A percentile compares a stretch with the other conserved stretches of the same genome.
Conservation (phyloP, 1,140 invertebrate genomes). For the Drosophila lacteicornis region DNA sequence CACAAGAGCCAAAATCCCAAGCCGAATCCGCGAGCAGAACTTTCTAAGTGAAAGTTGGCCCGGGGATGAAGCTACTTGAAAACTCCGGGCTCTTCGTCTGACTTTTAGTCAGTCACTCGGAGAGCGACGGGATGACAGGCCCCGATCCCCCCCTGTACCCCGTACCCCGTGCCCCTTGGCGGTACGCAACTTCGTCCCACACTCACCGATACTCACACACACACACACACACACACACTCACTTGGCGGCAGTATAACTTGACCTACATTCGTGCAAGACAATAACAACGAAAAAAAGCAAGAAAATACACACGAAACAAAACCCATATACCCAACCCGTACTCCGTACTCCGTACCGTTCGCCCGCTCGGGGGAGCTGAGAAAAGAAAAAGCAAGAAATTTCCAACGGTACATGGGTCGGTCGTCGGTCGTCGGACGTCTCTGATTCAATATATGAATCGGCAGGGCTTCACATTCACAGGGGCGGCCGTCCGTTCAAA, state of each 20-base stretch:
- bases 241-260: slow-evolving; percentile 64
- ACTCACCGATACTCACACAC: slow-evolving; percentile 49
- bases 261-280: slow-evolving; percentile 80
- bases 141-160: slow-evolving; percentile 13
- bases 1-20: slow-evolving; percentile 36
- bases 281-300: slow-evolving; percentile 75
- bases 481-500: slow-evolving; percentile 65
- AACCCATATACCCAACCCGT: slow-evolving; percentile 33
- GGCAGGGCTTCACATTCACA: slow-evolving; percentile 70
- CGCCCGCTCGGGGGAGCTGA: slow-evolving; percentile 30
- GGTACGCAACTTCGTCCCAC: slow-evolving; percentile 59
- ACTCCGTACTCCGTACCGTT: not conserved
- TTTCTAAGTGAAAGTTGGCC: slow-evolving; percentile 80
- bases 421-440: slow-evolving; percentile 5
- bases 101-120: slow-evolving; percentile 52
- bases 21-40: slow-evolving; percentile 73
- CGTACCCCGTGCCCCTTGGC: slow-evolving; percentile 10
- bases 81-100: slow-evolving; percentile 42
- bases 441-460: slow-evolving; percentile 74
- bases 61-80: slow-evolving; percentile 73
- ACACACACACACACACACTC: slow-evolving; percentile 45
- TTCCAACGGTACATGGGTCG: slow-evolving; percentile 75
- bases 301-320: slow-evolving; percentile 54
- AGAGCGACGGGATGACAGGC: slow-evolving; percentile 36
- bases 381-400: slow-evolving; percentile 83